phyloP scores from a whole-genome alignment of 2,888 invertebrate species.

The Ditylenchus weischeri region DNA sequence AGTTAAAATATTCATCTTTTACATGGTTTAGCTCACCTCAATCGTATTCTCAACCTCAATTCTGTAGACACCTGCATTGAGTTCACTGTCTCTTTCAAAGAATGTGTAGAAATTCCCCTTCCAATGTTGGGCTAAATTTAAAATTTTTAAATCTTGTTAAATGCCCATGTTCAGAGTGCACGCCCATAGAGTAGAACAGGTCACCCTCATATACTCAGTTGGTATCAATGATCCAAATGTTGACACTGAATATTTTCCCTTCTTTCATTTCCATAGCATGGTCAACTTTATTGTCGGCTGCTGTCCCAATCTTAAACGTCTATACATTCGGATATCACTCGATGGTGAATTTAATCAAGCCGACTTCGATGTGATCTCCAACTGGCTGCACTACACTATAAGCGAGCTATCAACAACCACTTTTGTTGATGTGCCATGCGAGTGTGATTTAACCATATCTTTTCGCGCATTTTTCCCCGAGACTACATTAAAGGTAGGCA shows the following conservation, averaged over 20 bases:
- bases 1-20: neutral
- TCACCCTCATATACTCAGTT: neutral
- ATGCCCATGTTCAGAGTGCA: neutral
- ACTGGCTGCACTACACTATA: neutral
- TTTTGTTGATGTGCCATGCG: neutral
- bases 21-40: neutral
- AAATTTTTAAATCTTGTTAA: neutral
- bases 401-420: neutral
- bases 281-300: neutral
- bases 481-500: neutral
- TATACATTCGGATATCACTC: neutral
- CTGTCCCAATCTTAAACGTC: neutral
- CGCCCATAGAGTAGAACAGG: neutral
- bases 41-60: slow-evolving; percentile 6
- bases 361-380: slow-evolving; percentile 3
- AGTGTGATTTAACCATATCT: slow-evolving; percentile 5
- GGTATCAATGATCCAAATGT: neutral
- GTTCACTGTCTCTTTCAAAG: neutral
- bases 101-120: too few relatives aligned
- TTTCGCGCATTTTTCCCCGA: slow-evolving; percentile 11
- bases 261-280: neutral
- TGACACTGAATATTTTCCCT: neutral
- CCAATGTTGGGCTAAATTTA: neutral
- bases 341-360: slow-evolving; percentile 1
- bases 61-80: slow-evolving; percentile 1